Evolutionary conservation across 2,113 vertebrate species (phyloP), one percentile per base, ranked within the genome.

Genomic region (Castor canadensis): DNA sequence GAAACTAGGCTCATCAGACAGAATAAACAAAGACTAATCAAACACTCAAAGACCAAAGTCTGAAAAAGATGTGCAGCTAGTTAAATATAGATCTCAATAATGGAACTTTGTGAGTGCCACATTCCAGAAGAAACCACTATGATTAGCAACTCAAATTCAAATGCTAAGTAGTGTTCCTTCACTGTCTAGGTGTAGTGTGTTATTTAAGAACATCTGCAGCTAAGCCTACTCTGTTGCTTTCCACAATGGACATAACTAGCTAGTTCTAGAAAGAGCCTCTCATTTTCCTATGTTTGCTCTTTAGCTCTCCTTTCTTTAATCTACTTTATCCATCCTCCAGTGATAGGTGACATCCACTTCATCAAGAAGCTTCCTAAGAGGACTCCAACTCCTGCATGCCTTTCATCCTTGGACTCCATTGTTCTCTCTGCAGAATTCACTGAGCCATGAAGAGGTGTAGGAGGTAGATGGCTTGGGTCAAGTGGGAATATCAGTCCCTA

Each of bases 81-180:
- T 82, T 95, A 97, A 95, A 89, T 94, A 96, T 5, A 93, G 77
- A 95, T 88, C 97, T 96, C 92, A 76, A 85, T 38, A 95, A 94
- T 67, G 66, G 76, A 85, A 73, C 90, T 87, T 93, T 80, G 49
- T 73, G 32, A 79, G 72, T 5, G 56, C 85, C 60, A 47, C 38
- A 81, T 92, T 97, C 49, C 62, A 92, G 82, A 83, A 96, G 67
- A 93, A 96, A 83, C 79, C 84, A 38, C 91, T 54, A 15, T 95
- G 77, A 97, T 94, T 81, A 96, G 64, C 87, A 92, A 69, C 60
- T 85, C 67, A 95, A 93, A 93, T 75, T 77, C 91, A 94, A 92
- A 69, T n/a, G 85, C 54, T 94, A 79, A 86, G 52, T 60, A 49
- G 38, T 69, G n/a, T 28, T 87, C 83, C 93, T 95, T 84, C 66